Percentiles rank a stretch among this genome's conserved stretches.
phyloP scores from a whole-genome alignment of 1,140 invertebrate species.

The Mizuhopecten yessoensis region DNA sequence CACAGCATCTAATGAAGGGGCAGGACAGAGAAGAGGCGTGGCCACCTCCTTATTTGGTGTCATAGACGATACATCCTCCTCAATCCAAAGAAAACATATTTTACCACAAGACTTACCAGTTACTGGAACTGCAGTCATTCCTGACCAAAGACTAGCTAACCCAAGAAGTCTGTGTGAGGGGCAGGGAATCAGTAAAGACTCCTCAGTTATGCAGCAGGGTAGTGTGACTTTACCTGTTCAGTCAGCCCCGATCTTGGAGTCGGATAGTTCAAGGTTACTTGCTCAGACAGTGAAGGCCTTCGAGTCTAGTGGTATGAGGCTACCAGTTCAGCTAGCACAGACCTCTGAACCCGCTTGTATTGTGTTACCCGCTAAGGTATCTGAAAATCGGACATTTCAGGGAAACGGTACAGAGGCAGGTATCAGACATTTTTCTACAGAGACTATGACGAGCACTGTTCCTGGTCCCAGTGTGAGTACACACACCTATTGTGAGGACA shows the following conservation, averaged over 20 bases:
- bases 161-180: not conserved
- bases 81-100: not conserved
- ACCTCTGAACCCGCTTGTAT: not conserved
- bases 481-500: not conserved
- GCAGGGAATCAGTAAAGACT: not conserved
- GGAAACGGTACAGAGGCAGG: not conserved
- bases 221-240: not conserved
- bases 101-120: not conserved
- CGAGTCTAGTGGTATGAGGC: not conserved
- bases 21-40: not conserved
- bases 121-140: not conserved
- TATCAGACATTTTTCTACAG: not conserved
- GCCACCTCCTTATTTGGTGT: not conserved
- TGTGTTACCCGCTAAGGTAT: not conserved
- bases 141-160: not conserved
- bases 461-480: not conserved
- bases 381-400: too few relatives aligned
- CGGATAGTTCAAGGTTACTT: not conserved
- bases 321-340: not conserved
- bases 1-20: not conserved
- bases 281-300: not conserved
- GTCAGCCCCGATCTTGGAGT: not conserved
- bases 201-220: not conserved
- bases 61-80: not conserved
- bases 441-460: not conserved